Evolutionary conservation across 2,888 invertebrate genomes (phyloP), one percentile per base, ranked within the genome.

Genomic region (Boloria selene): DNA sequence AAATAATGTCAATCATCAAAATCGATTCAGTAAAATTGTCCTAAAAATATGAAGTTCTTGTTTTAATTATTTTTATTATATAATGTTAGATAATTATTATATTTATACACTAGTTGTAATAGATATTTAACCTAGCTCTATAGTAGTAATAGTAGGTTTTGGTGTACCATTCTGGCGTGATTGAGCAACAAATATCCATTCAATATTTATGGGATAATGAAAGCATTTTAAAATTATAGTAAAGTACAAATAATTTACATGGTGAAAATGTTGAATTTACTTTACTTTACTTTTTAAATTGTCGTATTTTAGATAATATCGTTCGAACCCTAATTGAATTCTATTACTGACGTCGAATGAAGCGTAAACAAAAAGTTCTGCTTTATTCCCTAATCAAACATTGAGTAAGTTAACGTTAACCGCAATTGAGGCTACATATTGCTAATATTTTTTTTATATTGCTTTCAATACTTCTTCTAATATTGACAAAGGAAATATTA

Each of bases 301-400:
- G 16, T 16, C 17, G 4, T 38, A 31, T 31, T 38, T 59, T 47
- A 26, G 17, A 31, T 49, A 38, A 49, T 49, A 38, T 14, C 49
- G 54, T 49, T 62, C 7, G 18, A 62, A 49, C 31, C n/a, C n/a
- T 54, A 54, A 62, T 54, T 62, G 62, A 47, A 62, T 55, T 54
- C n/a, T 18, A 31, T 62, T 31, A 26, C 49, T 62, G 62, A 62
- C 49, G 54, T 49, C 47, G 62, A 47, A 52, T 47, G 38, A 62
- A 49, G 54, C 49, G 47, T 54, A 62, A 62, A 62, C 53, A 47
- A 14, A 54, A 47, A 47, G 26, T 54, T 62, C 54, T 54, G 3
- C 49, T 50, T 49, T 26, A 59, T 59, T 59, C 49, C 38, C 59
- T 38, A 59, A 59, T 50, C 17, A 59, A 38, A 59, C 14, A 18